A percentile compares a stretch with the other conserved stretches of the same genome.
phyloP scores from a whole-genome alignment of 2,888 invertebrate genomes.

The Eupsilia transversa region DNA sequence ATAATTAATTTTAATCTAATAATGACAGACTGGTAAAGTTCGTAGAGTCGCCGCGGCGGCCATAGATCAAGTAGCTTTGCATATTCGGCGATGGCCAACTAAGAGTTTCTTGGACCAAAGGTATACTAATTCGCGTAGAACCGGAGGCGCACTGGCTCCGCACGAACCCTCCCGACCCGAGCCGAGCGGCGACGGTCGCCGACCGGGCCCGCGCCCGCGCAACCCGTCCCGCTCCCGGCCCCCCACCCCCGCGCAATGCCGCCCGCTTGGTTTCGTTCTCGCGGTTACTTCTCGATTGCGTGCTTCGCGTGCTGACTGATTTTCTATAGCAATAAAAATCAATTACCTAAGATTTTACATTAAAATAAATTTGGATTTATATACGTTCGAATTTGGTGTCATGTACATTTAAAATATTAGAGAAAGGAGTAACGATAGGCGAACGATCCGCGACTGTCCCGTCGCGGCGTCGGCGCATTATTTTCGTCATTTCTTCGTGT shows the following conservation, averaged over 20 bases:
- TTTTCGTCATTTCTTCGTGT: slow-evolving; percentile 91
- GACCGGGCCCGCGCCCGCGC: slow-evolving; percentile 71
- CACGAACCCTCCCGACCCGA: slow-evolving; percentile 79
- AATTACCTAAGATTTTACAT: slow-evolving; percentile 91
- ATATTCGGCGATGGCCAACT: slow-evolving; percentile 90
- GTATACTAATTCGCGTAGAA: slow-evolving; percentile 90
- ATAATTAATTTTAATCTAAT: slow-evolving; percentile 91
- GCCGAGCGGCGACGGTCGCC: slow-evolving; percentile 85
- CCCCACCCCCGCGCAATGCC: slow-evolving; percentile 83
- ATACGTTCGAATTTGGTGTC: slow-evolving; percentile 91
- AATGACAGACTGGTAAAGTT: slow-evolving; percentile 91
- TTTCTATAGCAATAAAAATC: slow-evolving; percentile 92
- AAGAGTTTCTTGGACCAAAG: slow-evolving; percentile 90
- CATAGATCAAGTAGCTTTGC: slow-evolving; percentile 90
- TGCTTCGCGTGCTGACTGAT: slow-evolving; percentile 92
- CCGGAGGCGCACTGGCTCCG: slow-evolving; percentile 90
- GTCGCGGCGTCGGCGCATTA: slow-evolving; percentile 87
- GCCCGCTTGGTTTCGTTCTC: slow-evolving; percentile 90
- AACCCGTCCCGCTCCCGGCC: slow-evolving; percentile 70
- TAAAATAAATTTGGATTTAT: slow-evolving; percentile 91
- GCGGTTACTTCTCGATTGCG: slow-evolving; percentile 91
- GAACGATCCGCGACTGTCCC: slow-evolving; percentile 83
- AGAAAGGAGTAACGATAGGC: slow-evolving; percentile 89
- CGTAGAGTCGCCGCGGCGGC: slow-evolving; percentile 90
- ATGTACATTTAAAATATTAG: slow-evolving; percentile 91